Conservation (phyloP, 2,797 vertebrate species). For the Leontopithecus rosalia region DNA sequence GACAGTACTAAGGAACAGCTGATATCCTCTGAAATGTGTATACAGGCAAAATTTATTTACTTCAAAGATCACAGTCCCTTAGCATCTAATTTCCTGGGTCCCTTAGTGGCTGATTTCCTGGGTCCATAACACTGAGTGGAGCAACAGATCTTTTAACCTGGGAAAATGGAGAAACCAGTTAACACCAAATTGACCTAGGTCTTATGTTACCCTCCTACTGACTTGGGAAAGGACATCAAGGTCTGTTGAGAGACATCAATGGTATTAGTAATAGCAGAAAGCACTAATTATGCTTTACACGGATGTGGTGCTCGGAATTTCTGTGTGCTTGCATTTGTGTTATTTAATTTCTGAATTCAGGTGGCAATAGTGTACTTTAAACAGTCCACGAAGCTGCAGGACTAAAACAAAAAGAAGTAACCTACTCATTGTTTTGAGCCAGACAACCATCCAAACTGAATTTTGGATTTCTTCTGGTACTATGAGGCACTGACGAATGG, state of each 20-base stretch:
- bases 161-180: background rate
- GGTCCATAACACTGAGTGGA: background rate
- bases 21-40: background rate
- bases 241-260: background rate
- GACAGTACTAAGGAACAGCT: background rate
- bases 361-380: background rate
- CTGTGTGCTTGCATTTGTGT: background rate
- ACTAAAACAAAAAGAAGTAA: background rate
- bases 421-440: background rate
- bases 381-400: background rate
- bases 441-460: background rate
- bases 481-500: background rate
- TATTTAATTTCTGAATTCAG: constrained; percentile 27
- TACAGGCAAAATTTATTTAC: background rate
- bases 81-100: background rate
- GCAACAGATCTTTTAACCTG: background rate
- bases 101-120: background rate
- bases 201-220: background rate
- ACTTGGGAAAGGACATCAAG: background rate
- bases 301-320: background rate
- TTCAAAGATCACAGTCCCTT: background rate
- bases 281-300: background rate
- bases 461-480: constrained; percentile 24
- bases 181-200: background rate
- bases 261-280: background rate